These are phyloP conservation scores for Aldrovandia affinis DNA, from an alignment of 2,797 vertebrate genomes.

Conservation along the genomic window DNA sequence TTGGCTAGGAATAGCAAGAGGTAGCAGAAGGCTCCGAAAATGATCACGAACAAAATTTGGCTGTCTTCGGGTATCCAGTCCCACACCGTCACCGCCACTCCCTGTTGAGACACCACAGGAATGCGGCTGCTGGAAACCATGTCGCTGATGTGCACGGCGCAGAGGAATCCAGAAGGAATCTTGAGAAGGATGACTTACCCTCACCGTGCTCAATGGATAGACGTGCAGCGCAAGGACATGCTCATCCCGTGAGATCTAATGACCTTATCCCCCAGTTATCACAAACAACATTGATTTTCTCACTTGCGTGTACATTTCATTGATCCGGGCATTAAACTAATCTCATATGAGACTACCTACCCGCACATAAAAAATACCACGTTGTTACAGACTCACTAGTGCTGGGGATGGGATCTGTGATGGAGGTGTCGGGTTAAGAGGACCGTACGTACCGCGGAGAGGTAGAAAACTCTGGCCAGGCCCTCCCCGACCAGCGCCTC, in stretches of 20 bases:
- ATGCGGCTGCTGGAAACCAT: not conserved
- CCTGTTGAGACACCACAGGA: conserved; percentile 56
- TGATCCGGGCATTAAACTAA: not conserved
- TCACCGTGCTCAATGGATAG: not conserved
- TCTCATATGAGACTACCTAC: not conserved
- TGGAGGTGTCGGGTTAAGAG: too few species aligned
- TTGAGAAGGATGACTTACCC: not conserved
- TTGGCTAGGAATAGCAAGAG: conserved; percentile 72
- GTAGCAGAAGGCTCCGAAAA: conserved; percentile 71
- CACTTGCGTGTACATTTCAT: not conserved
- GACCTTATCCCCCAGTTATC: not conserved
- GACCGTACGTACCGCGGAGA: conserved; percentile 54
- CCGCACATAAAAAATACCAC: not conserved
- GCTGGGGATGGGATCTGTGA: not conserved
- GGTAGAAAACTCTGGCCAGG: conserved; percentile 46
- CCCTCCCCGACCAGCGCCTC: conserved; percentile 69
- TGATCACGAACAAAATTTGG: conserved; percentile 71
- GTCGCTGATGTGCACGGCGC: not conserved
- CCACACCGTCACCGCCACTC: conserved; percentile 71
- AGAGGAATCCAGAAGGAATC: not conserved
- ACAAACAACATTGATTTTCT: not conserved
- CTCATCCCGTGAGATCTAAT: not conserved
- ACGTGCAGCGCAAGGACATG: not conserved
- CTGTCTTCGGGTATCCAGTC: conserved; percentile 79
- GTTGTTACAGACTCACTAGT: not conserved